phyloP scores from a whole-genome alignment of 2,113 vertebrate genomes.

The Daboia siamensis region DNA sequence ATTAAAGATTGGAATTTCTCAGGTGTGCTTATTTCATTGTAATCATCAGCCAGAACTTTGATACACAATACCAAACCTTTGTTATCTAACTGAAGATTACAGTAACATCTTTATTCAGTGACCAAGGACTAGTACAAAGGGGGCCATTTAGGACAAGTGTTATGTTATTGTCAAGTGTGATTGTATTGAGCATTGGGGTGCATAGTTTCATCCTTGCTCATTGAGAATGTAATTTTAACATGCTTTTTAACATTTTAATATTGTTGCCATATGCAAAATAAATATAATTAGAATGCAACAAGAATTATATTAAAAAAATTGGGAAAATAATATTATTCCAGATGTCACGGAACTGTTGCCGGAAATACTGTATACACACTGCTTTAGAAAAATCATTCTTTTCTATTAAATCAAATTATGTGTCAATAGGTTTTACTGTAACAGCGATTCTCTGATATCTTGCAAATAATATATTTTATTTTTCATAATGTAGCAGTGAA shows the following conservation, averaged over 20 bases:
- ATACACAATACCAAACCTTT: too few species aligned
- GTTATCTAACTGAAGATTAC: too few species aligned
- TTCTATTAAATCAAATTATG: background rate
- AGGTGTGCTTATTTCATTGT: too few species aligned
- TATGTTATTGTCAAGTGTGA: background rate
- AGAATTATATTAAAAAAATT: background rate
- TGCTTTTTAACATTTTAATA: background rate
- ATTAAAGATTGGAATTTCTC: too few species aligned
- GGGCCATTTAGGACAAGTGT: background rate
- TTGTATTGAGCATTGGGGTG: background rate
- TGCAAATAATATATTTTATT: background rate
- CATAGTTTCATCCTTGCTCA: background rate
- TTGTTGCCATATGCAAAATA: background rate
- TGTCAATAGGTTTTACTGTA: background rate
- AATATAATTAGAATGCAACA: background rate
- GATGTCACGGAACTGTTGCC: background rate
- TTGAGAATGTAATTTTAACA: background rate
- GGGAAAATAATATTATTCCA: background rate
- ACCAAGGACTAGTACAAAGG: background rate
- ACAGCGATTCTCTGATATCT: background rate
- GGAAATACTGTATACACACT: background rate
- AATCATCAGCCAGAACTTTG: too few species aligned
- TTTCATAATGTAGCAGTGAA: background rate
- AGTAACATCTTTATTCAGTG: background rate
- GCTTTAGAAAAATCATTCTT: background rate